Evolutionary conservation across 1,140 invertebrate genomes (phyloP), one percentile per base, ranked within the genome.

Genomic region (Drosophila melanica): DNA sequence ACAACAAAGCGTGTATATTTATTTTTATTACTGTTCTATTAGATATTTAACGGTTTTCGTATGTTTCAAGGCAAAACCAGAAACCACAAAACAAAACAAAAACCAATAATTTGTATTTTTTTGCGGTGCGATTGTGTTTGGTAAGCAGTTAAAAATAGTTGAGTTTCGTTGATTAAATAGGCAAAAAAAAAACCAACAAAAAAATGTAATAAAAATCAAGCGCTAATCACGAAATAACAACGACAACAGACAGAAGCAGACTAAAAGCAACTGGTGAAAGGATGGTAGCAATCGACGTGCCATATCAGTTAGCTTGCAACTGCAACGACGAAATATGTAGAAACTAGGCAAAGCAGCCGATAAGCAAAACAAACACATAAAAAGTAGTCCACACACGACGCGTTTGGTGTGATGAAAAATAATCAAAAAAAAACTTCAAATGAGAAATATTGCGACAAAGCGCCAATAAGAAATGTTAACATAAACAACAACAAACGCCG

Each of bases 31-130:
- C 57, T 55, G 54, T 6, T 5, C 42, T 47, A 37, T 72, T 67
- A 47, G 51, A 84, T 77, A 70, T 90, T 84, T 79, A 84, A 87
- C 67, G 85, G 57, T 74, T 77, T 87, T 85, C 74, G 79, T 89
- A 82, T 82, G 79, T 82, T 79, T 82, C 84, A 86, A 87, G 71
- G 70, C 64, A 42, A 53, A 82, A 69, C 48, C 60, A 62, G 30
- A 59, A 74, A 73, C 65, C 67, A n/a, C 54, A 60, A 47, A 67
- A 69, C 75, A 69, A 68, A 33, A 42, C 69, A 55, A 27, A 64
- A 62, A 60, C 45, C 47, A 27, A 42, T 20, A 50, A 42, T 65
- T 51, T 60, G n/a, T 35, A 9, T 53, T 60, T 69, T 69, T 62
- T 45, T 60, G 47, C 47, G 30, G n/a, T 53, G n/a, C 12, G 62